These are phyloP conservation scores for Bradypodion ventrale DNA, from an alignment of 2,797 vertebrate genomes.

Conservation along the genomic window DNA sequence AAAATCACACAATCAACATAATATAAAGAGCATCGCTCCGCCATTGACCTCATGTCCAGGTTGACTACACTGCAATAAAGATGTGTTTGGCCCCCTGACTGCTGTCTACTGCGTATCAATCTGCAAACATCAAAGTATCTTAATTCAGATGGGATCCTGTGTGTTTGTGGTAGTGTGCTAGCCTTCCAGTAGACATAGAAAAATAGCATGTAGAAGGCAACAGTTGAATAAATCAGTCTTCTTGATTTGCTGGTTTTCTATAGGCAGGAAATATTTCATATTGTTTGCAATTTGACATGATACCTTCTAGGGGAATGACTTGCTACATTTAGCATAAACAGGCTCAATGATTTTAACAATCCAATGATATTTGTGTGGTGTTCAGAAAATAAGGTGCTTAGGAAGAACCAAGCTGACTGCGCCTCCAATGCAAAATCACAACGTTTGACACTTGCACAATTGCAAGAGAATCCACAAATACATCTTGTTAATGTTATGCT, in stretches of 20 bases:
- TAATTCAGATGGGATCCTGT: too few relatives aligned
- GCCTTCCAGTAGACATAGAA: not conserved
- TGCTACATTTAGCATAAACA: too few relatives aligned
- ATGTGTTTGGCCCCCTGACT: too few relatives aligned
- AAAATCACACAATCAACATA: slow-evolving; percentile 15
- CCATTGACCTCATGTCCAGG: too few relatives aligned
- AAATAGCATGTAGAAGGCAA: not conserved
- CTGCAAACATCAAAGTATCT: too few relatives aligned
- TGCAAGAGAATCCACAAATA: not conserved
- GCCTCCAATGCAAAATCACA: not conserved
- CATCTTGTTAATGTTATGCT: not conserved
- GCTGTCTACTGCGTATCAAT: too few relatives aligned
- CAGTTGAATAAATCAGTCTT: not conserved
- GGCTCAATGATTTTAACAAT: too few relatives aligned
- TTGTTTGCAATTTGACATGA: not conserved
- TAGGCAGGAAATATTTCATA: not conserved
- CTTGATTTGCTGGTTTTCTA: not conserved
- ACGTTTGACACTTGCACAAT: not conserved
- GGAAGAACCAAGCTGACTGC: not conserved
- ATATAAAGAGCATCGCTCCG: too few relatives aligned
- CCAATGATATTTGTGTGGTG: not conserved
- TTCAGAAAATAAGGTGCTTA: not conserved
- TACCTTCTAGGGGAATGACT: not conserved
- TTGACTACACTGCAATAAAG: too few relatives aligned
- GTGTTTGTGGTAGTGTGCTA: too few relatives aligned